Evolutionary conservation across 2,797 vertebrate species (phyloP).

Genomic region (Myiothlypis chrysogaster): DNA sequence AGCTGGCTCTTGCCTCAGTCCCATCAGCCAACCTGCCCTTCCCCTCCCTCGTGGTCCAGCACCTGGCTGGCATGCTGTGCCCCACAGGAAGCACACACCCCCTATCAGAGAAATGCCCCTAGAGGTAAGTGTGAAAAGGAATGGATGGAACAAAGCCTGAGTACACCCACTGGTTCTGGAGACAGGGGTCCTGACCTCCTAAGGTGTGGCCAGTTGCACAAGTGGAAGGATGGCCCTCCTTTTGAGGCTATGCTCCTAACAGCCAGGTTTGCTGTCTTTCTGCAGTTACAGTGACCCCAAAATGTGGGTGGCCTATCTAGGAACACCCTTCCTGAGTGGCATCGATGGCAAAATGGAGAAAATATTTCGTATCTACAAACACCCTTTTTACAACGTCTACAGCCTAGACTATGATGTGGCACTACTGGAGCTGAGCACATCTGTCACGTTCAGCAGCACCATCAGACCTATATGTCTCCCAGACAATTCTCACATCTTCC

Average conservation of each 20-base stretch:
- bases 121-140: background rate
- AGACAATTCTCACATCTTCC: constrained; percentile 78
- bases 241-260: background rate
- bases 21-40: background rate
- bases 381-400: constrained; percentile 89
- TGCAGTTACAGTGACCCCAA: constrained; percentile 82
- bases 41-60: rapidly evolving
- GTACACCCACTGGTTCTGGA: background rate
- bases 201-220: background rate
- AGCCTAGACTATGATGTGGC: constrained; percentile 91
- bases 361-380: constrained; percentile 80
- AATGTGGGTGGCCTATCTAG: constrained; percentile 89
- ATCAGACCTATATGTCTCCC: constrained; percentile 90
- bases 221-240: background rate
- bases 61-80: background rate
- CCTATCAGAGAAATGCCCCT: background rate
- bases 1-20: background rate
- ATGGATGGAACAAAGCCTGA: background rate
- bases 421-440: constrained; percentile 82
- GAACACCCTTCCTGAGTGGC: constrained; percentile 85
- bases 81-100: background rate
- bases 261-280: background rate
- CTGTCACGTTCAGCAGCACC: constrained; percentile 79
- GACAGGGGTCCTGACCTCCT: background rate
- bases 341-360: constrained; percentile 79